phyloP scores from a whole-genome alignment of 2,113 vertebrate species.

The Columbina picui region DNA sequence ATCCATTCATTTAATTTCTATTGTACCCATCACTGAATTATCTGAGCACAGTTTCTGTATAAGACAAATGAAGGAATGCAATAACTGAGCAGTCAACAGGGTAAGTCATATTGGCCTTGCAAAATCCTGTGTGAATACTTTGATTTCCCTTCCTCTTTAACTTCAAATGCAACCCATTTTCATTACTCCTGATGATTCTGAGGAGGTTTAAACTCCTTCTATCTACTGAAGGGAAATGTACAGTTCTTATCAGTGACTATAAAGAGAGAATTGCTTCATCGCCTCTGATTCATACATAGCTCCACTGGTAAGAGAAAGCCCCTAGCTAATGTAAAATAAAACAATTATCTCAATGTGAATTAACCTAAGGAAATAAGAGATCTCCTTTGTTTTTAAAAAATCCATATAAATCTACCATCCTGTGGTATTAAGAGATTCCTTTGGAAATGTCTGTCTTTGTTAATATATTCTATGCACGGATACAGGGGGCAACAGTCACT shows the following conservation, averaged over 20 bases:
- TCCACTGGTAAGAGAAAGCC: background rate
- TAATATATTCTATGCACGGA: background rate
- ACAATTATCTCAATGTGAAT: conserved; percentile 19
- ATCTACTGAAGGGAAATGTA: background rate
- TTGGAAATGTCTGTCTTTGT: background rate
- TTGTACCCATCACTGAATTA: background rate
- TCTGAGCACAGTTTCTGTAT: background rate
- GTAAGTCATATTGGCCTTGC: background rate
- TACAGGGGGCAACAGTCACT: background rate
- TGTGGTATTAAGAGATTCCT: background rate
- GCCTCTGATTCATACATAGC: conserved; percentile 23
- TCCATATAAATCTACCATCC: background rate
- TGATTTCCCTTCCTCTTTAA: conserved; percentile 40
- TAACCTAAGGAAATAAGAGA: conserved; percentile 33
- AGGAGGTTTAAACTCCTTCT: conserved; percentile 28
- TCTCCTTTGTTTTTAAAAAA: background rate
- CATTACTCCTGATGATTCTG: conserved; percentile 34
- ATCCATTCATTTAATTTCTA: background rate
- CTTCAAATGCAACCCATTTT: conserved; percentile 20
- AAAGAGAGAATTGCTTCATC: conserved; percentile 47
- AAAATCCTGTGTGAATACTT: background rate
- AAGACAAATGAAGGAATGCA: background rate
- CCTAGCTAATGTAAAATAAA: conserved; percentile 21
- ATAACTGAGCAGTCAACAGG: background rate
- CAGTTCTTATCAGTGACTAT: background rate